phyloP scores from a whole-genome alignment of 2,113 vertebrate species.

The Etheostoma spectabile region DNA sequence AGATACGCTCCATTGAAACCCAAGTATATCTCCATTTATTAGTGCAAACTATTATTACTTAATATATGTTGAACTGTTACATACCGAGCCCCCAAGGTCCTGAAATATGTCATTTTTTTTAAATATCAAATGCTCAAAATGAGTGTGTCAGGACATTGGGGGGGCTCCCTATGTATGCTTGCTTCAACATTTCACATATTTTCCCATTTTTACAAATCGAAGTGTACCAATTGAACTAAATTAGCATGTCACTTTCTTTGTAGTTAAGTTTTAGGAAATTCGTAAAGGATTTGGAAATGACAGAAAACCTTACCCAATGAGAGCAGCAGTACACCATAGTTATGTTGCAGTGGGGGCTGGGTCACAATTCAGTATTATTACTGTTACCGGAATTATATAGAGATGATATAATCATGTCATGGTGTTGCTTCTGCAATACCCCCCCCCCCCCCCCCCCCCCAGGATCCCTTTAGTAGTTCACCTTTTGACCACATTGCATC shows the following conservation, averaged over 20 bases:
- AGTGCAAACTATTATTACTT: neutral
- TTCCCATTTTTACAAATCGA: neutral
- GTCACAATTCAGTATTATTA: neutral
- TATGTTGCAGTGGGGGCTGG: neutral
- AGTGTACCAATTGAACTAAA: neutral
- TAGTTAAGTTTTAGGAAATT: neutral
- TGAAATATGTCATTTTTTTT: neutral
- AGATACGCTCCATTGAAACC: neutral
- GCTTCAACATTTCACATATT: neutral
- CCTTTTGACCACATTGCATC: neutral
- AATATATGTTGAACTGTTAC: neutral
- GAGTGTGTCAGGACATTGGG: neutral
- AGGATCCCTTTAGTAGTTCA: neutral
- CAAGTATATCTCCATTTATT: neutral
- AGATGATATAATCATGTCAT: neutral
- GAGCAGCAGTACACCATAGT: neutral
- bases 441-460: too few species aligned
- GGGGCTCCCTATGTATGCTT: neutral
- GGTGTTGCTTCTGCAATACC: neutral
- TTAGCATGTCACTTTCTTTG: neutral
- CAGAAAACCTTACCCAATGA: neutral
- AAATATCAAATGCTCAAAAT: neutral
- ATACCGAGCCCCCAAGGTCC: too few species aligned
- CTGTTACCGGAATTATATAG: neutral
- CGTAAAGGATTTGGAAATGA: neutral